Evolutionary conservation across 2,888 invertebrate species (phyloP).

Genomic region (Ennomos quercinarius): DNA sequence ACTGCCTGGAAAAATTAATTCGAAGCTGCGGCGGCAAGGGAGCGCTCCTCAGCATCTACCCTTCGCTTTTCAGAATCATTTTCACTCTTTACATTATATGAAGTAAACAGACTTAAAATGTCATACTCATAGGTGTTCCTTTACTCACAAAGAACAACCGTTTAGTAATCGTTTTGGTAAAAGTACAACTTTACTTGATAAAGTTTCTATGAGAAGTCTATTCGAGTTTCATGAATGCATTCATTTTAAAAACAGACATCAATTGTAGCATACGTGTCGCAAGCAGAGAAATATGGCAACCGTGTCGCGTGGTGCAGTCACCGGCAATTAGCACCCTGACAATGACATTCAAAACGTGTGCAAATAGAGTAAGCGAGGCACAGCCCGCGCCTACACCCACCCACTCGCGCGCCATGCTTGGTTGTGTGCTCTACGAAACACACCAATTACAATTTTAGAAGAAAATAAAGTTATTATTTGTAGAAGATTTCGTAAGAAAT

Average conservation of each 20-base stretch:
- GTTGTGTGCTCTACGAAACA: slow-evolving; percentile 28
- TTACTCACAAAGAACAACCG: slow-evolving; percentile 36
- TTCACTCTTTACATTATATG: slow-evolving; percentile 59
- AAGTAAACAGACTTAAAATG: slow-evolving; percentile 61
- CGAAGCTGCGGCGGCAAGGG: slow-evolving; percentile 67
- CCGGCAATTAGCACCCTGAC: slow-evolving; percentile 77
- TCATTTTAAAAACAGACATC: slow-evolving; percentile 46
- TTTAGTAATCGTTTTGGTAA: slow-evolving; percentile 41
- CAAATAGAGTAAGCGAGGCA: slow-evolving; percentile 66
- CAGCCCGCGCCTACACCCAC: slow-evolving; percentile 31
- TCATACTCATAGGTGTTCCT: slow-evolving; percentile 49
- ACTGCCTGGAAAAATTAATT: slow-evolving; percentile 83
- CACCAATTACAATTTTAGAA: slow-evolving; percentile 1
- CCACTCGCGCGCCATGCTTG: slow-evolving; percentile 36
- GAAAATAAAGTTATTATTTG: too few species aligned
- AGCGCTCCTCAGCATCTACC: slow-evolving; percentile 44
- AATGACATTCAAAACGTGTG: slow-evolving; percentile 82
- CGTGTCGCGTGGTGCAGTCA: slow-evolving; percentile 49
- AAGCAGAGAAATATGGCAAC: slow-evolving; percentile 41
- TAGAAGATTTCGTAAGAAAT: too few species aligned
- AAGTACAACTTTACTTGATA: slow-evolving; percentile 37
- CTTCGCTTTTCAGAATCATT: slow-evolving; percentile 61
- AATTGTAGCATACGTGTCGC: slow-evolving; percentile 49
- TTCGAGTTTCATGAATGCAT: slow-evolving; percentile 18
- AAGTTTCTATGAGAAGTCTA: slow-evolving; percentile 54